Conservation (phyloP, 2,113 vertebrate genomes). For the Todiramphus saurophagus region DNA sequence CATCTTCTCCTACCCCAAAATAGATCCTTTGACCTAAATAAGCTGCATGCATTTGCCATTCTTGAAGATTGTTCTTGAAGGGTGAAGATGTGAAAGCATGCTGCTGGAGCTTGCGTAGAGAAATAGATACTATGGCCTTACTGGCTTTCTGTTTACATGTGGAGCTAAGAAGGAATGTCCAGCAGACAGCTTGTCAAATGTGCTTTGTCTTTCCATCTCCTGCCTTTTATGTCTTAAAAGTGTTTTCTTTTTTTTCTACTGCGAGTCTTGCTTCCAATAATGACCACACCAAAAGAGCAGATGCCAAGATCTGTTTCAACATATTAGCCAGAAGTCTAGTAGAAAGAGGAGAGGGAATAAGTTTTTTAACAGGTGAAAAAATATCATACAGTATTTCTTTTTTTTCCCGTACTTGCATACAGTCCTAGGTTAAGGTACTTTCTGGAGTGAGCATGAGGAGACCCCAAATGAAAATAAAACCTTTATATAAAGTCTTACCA, state of each 20-base stretch:
- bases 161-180: not conserved
- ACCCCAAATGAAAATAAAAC: not conserved
- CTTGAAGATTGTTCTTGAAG: not conserved
- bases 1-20: not conserved
- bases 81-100: not conserved
- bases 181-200: not conserved
- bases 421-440: not conserved
- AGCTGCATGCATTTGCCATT: not conserved
- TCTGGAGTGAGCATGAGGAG: not conserved
- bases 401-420: not conserved
- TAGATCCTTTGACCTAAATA: slow-evolving; percentile 39
- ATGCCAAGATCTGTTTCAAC: not conserved
- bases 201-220: not conserved
- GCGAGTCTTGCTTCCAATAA: not conserved
- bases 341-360: not conserved
- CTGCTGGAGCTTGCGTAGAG: not conserved
- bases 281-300: not conserved
- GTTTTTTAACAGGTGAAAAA: not conserved
- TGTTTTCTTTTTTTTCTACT: not conserved
- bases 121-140: not conserved
- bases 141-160: not conserved
- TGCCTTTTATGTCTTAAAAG: not conserved
- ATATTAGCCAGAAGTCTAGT: not conserved
- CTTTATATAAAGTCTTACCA: not conserved
- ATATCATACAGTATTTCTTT: not conserved